phyloP scores from a whole-genome alignment of 2,113 vertebrate genomes.

The Dromaius novaehollandiae region DNA sequence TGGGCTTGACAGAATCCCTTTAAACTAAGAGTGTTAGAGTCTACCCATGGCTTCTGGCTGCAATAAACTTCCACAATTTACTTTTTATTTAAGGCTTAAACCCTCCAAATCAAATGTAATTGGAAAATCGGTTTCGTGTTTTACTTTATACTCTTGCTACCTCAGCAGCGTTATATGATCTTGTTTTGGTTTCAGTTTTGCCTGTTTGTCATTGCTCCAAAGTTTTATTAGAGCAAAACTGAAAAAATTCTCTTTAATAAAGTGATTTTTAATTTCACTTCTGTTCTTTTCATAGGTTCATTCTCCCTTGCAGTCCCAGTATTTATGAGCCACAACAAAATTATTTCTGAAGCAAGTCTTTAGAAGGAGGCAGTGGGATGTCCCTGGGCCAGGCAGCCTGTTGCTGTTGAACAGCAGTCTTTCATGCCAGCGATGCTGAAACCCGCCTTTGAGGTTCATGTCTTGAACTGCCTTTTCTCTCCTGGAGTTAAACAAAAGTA shows the following conservation, averaged over 20 bases:
- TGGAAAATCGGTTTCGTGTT: constrained; percentile 62
- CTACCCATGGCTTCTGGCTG: constrained; percentile 55
- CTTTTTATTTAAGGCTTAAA: constrained; percentile 58
- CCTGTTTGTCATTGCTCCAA: neutral
- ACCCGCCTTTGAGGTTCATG: neutral
- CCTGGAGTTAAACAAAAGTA: neutral
- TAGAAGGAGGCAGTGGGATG: neutral
- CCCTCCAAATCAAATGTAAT: constrained; percentile 47
- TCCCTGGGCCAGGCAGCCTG: rapidly evolving
- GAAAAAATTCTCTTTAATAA: neutral
- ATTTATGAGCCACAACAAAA: neutral
- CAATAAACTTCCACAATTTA: constrained; percentile 36
- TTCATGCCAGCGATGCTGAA: neutral
- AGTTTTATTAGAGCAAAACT: neutral
- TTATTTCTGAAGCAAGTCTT: neutral
- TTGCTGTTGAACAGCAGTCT: neutral
- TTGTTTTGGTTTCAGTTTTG: constrained; percentile 11
- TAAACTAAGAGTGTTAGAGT: constrained; percentile 34
- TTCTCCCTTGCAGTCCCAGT: neutral
- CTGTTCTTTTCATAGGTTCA: neutral
- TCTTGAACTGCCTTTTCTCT: neutral
- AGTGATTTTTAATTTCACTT: neutral
- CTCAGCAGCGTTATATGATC: constrained; percentile 36
- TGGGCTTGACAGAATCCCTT: constrained; percentile 53
- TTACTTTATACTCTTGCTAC: constrained; percentile 47